phyloP scores from a whole-genome alignment of 2,888 invertebrate species.

The Drosophila borealis region DNA sequence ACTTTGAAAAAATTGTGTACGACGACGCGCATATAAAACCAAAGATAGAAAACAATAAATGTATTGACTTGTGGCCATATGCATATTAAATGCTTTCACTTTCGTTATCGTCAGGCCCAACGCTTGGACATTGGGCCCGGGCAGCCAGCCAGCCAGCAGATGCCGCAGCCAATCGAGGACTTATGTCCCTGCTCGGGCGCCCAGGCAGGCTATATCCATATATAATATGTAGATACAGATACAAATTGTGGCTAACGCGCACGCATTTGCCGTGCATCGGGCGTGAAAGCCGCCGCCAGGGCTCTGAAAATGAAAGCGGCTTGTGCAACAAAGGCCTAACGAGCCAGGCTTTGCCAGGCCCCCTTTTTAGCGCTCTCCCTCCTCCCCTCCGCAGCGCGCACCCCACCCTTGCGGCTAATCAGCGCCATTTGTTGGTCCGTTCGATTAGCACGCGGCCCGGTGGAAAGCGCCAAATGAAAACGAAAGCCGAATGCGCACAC shows the following conservation, averaged over 20 bases:
- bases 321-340: constrained; percentile 46
- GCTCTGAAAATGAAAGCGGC: constrained; percentile 46
- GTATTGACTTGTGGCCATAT: constrained; percentile 61
- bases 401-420: constrained; percentile 40
- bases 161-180: constrained; percentile 22
- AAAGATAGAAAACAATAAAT: constrained; percentile 10
- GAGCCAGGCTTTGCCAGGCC: constrained; percentile 27
- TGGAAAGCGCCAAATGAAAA: constrained; percentile 48
- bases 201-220: neutral
- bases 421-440: constrained; percentile 55
- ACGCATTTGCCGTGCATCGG: constrained; percentile 43
- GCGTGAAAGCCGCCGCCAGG: constrained; percentile 53
- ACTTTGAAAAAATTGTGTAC: constrained; percentile 25
- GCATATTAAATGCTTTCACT: constrained; percentile 82
- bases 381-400: neutral
- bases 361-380: neutral
- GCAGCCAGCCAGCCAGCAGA: constrained; percentile 13
- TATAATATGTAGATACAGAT: neutral
- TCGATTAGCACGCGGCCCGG: constrained; percentile 49
- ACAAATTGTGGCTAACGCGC: constrained; percentile 23
- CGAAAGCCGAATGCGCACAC: constrained; percentile 55
- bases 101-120: constrained; percentile 47
- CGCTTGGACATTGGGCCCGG: constrained; percentile 9
- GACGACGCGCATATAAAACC: constrained; percentile 16
- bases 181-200: constrained; percentile 8